Evolutionary conservation across 2,113 vertebrate genomes (phyloP).

Genomic region (Gallinago jamesoni): DNA sequence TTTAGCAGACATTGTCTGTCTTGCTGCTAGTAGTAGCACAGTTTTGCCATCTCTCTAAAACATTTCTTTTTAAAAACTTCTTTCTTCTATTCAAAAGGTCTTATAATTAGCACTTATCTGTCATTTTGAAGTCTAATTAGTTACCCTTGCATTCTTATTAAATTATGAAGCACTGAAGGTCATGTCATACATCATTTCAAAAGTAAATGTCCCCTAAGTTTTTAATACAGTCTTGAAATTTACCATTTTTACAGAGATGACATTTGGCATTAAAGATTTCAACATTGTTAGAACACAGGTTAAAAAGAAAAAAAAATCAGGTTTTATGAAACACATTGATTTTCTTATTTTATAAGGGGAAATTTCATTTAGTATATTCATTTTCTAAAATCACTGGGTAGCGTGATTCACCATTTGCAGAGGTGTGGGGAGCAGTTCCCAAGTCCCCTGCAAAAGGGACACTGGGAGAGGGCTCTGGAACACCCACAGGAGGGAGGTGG

Average conservation of each 20-base stretch:
- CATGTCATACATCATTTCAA: conserved; percentile 12
- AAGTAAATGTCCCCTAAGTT: neutral
- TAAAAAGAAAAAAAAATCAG: neutral
- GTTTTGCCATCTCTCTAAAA: neutral
- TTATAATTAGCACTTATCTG: conserved; percentile 31
- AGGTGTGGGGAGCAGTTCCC: neutral
- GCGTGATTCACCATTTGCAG: neutral
- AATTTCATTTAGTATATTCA: neutral
- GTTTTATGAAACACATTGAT: neutral
- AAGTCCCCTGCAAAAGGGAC: neutral
- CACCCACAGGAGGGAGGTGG: neutral
- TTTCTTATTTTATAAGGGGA: neutral
- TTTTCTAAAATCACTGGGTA: neutral
- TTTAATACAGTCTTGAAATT: conserved; percentile 21
- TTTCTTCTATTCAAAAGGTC: neutral
- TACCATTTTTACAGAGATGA: neutral
- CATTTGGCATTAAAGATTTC: conserved; percentile 12
- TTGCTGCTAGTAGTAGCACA: neutral
- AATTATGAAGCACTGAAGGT: conserved; percentile 33
- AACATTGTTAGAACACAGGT: neutral
- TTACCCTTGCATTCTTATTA: neutral
- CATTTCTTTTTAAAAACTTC: neutral
- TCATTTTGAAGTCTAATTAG: conserved; percentile 38
- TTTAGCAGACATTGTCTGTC: neutral
- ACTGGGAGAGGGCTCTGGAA: neutral